Conservation (phyloP, 2,888 invertebrate genomes). For the Agrochola litura region DNA sequence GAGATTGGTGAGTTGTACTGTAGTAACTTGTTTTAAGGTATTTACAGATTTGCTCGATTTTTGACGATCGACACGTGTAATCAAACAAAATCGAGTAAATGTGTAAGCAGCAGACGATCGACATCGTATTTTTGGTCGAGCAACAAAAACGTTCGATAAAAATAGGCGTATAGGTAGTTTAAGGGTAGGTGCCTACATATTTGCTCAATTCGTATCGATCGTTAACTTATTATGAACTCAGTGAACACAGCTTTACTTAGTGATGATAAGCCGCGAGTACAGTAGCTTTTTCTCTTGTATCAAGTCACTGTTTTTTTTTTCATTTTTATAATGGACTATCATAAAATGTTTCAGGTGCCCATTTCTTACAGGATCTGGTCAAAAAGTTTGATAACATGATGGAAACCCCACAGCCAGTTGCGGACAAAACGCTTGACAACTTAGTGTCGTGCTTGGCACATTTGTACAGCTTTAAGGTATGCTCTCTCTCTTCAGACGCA, state of each 20-base stretch:
- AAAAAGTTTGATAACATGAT: constrained; percentile 92
- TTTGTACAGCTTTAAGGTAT: constrained; percentile 96
- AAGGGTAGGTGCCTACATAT: too few relatives aligned
- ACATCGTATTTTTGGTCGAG: not conserved
- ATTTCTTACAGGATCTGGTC: constrained; percentile 94
- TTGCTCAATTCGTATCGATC: too few relatives aligned
- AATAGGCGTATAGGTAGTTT: not conserved
- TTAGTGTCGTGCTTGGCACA: constrained; percentile 94
- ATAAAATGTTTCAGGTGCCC: constrained; percentile 91
- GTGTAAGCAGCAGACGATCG: not conserved
- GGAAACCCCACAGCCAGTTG: constrained; percentile 86
- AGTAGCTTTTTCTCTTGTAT: not conserved
- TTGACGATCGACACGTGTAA: not conserved
- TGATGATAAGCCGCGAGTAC: not conserved
- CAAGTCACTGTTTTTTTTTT: not conserved
- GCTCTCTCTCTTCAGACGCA: too few relatives aligned
- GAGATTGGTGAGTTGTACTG: constrained; percentile 93
- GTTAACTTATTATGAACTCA: not conserved
- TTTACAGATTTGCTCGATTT: not conserved
- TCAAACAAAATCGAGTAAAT: not conserved
- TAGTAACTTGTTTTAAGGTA: too few relatives aligned
- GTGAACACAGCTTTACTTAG: not conserved
- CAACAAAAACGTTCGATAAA: not conserved
- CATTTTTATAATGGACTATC: not conserved
- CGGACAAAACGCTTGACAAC: constrained; percentile 96